phyloP scores from a whole-genome alignment of 2,113 vertebrate genomes.

The Dolichotis patagonum region DNA sequence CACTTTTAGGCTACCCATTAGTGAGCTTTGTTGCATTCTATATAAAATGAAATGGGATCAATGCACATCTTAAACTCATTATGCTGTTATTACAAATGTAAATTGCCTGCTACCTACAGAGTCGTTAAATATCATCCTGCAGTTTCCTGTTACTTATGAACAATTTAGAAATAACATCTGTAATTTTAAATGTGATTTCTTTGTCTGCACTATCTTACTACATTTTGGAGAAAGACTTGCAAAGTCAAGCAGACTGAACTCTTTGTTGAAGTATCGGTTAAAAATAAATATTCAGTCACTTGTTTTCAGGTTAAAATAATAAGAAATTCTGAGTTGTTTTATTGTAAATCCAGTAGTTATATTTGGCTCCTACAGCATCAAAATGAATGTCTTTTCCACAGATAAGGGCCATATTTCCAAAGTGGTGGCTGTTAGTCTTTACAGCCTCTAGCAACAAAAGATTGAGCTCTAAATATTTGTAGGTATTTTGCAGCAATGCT shows the following conservation, averaged over 20 bases:
- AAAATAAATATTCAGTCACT: not conserved
- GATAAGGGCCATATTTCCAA: not conserved
- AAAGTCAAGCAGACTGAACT: constrained; percentile 55
- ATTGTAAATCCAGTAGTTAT: not conserved
- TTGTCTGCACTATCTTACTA: constrained; percentile 45
- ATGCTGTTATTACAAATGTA: constrained; percentile 83
- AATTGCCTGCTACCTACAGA: constrained; percentile 83
- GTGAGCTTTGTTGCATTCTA: constrained; percentile 72
- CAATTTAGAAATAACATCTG: constrained; percentile 82
- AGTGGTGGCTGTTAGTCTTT: not conserved
- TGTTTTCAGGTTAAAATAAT: not conserved
- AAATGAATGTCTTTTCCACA: not conserved
- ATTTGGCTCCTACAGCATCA: not conserved
- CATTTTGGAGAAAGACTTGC: constrained; percentile 45
- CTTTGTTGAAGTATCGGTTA: not conserved
- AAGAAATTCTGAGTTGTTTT: constrained; percentile 1
- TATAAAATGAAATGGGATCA: constrained; percentile 79
- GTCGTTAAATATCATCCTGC: constrained; percentile 82
- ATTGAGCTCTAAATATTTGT: not conserved
- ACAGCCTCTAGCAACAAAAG: not conserved
- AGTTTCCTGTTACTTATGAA: constrained; percentile 82
- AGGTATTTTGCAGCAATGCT: not conserved
- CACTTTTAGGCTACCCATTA: constrained; percentile 65
- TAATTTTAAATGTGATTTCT: constrained; percentile 79
- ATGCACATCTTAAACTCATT: constrained; percentile 79